Conservation (phyloP, 2,113 vertebrate genomes). For the Hypanus sabinus region DNA sequence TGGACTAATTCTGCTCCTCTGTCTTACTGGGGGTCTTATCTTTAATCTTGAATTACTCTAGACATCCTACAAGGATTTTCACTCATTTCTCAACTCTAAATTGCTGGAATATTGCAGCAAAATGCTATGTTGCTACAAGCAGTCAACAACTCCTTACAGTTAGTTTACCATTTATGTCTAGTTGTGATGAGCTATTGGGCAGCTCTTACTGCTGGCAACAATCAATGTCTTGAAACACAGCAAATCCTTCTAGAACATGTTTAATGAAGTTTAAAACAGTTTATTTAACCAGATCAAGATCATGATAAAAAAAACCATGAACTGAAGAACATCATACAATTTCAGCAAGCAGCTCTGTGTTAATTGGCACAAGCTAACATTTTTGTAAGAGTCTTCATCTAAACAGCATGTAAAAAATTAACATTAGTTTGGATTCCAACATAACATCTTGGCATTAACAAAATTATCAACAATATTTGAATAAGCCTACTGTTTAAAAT, state of each 20-base stretch:
- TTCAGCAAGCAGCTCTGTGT: background rate
- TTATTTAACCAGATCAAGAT: background rate
- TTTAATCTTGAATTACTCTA: background rate
- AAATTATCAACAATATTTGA: constrained; percentile 12
- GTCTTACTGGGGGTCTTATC: too few species aligned
- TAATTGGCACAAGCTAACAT: background rate
- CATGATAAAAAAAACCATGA: background rate
- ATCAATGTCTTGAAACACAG: background rate
- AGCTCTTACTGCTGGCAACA: background rate
- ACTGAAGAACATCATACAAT: background rate
- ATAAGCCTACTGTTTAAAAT: background rate
- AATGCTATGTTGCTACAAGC: background rate
- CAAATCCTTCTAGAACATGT: background rate
- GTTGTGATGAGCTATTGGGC: background rate
- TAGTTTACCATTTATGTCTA: background rate
- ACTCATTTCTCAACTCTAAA: background rate
- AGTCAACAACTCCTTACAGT: background rate
- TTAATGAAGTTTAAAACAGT: background rate
- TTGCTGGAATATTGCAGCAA: background rate
- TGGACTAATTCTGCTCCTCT: too few species aligned
- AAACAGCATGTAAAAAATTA: background rate
- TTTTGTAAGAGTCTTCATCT: background rate
- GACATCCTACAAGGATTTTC: background rate
- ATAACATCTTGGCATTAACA: background rate
- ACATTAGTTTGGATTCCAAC: background rate